A percentile compares a stretch with the other conserved stretches of the same genome.
Conservation (phyloP, 2,113 vertebrate species). For the Pipra filicauda region DNA sequence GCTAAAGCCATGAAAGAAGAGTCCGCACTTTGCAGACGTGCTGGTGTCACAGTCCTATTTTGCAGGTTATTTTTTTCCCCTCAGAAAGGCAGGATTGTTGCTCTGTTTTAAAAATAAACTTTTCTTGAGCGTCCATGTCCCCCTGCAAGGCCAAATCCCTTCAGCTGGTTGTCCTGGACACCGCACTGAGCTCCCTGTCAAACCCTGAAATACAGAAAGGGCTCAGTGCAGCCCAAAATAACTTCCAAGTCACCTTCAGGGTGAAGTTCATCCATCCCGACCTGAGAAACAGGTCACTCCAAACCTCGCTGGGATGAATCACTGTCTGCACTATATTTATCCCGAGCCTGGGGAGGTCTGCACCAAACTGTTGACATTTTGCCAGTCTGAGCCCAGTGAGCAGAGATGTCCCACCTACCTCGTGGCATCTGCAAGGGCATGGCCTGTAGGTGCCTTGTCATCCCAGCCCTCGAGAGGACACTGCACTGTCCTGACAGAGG, state of each 20-base stretch:
- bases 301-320: not conserved
- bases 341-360: not conserved
- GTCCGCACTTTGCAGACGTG: not conserved
- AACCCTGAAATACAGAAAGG: not conserved
- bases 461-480: not conserved
- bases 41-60: not conserved
- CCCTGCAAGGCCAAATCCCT: not conserved
- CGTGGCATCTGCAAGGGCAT: rapidly evolving
- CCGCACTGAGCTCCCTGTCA: not conserved
- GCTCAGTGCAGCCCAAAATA: not conserved
- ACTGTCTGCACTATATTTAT: not conserved
- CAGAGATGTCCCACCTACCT: not conserved
- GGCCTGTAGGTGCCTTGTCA: not conserved
- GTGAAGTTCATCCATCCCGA: not conserved
- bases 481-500: not conserved
- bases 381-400: not conserved
- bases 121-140: not conserved
- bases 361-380: rapidly evolving
- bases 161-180: not conserved
- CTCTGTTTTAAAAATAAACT: not conserved
- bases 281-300: not conserved
- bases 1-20: not conserved
- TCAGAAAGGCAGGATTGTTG: not conserved
- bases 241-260: not conserved
- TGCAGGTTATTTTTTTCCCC: not conserved